These are phyloP conservation scores for Lasiurus borealis DNA, from an alignment of 2,113 vertebrate genomes.

Conservation along the genomic window DNA sequence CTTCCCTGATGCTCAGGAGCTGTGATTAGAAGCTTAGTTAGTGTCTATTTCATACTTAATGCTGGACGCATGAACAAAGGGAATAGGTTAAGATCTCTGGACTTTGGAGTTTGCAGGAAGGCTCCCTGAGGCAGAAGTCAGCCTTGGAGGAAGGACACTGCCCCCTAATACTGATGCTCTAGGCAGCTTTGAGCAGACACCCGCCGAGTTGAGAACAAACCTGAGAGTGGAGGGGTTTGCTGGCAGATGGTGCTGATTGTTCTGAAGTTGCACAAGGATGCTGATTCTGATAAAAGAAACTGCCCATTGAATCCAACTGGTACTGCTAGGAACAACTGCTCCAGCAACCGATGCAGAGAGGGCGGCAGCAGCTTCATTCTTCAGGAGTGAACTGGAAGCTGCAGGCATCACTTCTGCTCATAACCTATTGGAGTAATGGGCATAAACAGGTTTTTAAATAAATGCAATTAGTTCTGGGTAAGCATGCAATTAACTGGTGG, in stretches of 20 bases:
- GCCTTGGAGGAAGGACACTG: neutral
- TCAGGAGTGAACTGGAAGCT: neutral
- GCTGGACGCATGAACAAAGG: neutral
- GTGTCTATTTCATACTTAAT: neutral
- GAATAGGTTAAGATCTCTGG: neutral
- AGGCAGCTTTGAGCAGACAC: neutral
- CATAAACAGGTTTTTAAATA: neutral
- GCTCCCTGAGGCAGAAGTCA: neutral
- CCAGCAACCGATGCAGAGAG: neutral
- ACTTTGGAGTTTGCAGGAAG: conserved; percentile 1
- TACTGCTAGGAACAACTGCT: neutral
- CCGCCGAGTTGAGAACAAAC: conserved; percentile 1
- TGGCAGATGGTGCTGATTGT: neutral
- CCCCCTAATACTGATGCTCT: neutral
- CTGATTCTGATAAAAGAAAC: neutral
- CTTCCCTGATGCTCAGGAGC: neutral
- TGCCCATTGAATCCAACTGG: neutral
- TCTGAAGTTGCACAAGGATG: neutral
- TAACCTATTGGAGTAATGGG: neutral
- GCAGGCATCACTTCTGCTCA: neutral
- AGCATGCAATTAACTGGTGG: neutral
- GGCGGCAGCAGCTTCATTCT: neutral
- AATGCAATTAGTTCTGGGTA: neutral
- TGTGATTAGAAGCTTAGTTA: neutral
- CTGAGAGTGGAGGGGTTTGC: neutral